phyloP scores from a whole-genome alignment of 1,140 invertebrate species.

The Lamellibrachia luymesi region DNA sequence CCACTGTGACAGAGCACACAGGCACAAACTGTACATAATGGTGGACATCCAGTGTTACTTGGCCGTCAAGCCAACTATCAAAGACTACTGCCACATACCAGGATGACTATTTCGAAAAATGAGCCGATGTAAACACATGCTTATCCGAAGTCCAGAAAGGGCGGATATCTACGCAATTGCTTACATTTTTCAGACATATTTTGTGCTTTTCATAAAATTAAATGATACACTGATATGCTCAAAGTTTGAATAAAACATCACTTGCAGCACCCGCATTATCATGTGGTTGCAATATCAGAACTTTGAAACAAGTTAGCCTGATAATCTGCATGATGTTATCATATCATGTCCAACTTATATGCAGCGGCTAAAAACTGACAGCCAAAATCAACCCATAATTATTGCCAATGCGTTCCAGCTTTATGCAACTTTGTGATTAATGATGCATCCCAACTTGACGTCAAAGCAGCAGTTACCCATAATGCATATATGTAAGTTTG shows the following conservation, averaged over 20 bases:
- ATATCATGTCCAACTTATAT: not conserved
- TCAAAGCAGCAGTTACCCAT: not conserved
- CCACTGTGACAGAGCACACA: not conserved
- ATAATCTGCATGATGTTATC: not conserved
- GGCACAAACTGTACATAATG: not conserved
- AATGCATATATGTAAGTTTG: not conserved
- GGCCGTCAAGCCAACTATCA: not conserved
- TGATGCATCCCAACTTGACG: not conserved
- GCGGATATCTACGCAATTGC: not conserved
- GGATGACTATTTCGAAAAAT: not conserved
- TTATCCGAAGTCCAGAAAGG: not conserved
- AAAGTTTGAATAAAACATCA: not conserved
- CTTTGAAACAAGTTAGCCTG: not conserved
- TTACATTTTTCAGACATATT: not conserved
- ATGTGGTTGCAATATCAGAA: not conserved
- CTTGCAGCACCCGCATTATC: not conserved
- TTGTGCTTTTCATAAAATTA: not conserved
- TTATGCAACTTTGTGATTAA: not conserved
- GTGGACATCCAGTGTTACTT: not conserved
- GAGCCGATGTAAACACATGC: not conserved
- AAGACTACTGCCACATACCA: not conserved
- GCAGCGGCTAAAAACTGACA: not conserved
- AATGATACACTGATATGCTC: not conserved
- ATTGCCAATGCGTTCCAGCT: not conserved
- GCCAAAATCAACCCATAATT: not conserved